Conservation (phyloP, 2,797 vertebrate genomes). For the Euthynnus affinis region DNA sequence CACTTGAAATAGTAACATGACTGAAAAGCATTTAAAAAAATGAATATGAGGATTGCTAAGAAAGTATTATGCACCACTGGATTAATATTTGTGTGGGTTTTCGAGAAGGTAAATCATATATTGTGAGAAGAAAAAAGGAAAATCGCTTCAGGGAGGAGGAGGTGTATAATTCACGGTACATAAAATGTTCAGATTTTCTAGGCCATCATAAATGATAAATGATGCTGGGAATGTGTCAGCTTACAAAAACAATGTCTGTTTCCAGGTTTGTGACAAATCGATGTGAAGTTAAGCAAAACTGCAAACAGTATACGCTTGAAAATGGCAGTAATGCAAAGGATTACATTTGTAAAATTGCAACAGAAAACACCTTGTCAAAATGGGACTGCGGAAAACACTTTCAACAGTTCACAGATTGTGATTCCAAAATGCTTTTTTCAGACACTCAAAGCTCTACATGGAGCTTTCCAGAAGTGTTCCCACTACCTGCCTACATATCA, state of each 20-base stretch:
- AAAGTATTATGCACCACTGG: slow-evolving; percentile 28
- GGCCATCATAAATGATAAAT: slow-evolving; percentile 60
- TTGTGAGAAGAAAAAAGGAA: neutral
- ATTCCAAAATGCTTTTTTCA: slow-evolving; percentile 18
- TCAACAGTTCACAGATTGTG: neutral
- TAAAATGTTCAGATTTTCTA: slow-evolving; percentile 53
- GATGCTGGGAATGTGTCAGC: slow-evolving; percentile 40
- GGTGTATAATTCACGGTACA: slow-evolving; percentile 30
- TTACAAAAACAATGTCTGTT: slow-evolving; percentile 46
- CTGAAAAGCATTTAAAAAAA: neutral
- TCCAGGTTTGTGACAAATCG: slow-evolving; percentile 44
- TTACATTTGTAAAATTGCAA: slow-evolving; percentile 14
- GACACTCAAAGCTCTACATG: slow-evolving; percentile 23
- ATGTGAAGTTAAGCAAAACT: slow-evolving; percentile 31
- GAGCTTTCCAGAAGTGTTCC: slow-evolving; percentile 30
- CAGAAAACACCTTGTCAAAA: slow-evolving; percentile 11
- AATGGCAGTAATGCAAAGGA: neutral
- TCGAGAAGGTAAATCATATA: slow-evolving; percentile 10
- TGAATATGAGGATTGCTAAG: slow-evolving; percentile 1
- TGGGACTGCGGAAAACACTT: slow-evolving; percentile 5
- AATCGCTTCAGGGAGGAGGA: slow-evolving; percentile 8
- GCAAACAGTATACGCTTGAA: slow-evolving; percentile 13
- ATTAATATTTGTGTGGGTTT: slow-evolving; percentile 41
- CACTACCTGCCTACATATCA: slow-evolving; percentile 26
- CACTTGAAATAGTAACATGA: slow-evolving; percentile 3